Evolutionary conservation across 1,140 invertebrate species (phyloP).

Genomic region (Venustaconcha ellipsiformis): DNA sequence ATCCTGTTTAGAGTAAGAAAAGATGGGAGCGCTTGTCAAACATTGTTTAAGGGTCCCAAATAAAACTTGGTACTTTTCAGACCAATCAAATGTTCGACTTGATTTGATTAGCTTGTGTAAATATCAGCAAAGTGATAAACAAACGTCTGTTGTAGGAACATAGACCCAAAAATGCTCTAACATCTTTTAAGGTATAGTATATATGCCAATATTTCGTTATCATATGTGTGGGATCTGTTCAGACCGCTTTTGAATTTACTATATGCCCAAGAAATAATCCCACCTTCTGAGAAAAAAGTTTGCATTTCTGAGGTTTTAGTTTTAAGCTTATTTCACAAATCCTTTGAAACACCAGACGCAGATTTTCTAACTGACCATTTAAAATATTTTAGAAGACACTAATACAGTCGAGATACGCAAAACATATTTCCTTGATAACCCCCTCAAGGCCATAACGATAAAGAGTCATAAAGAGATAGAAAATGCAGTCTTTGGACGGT

Average conservation of each 20-base stretch:
- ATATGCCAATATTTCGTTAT: not conserved
- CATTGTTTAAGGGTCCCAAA: slow-evolving; percentile 7
- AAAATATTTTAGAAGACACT: too few relatives aligned
- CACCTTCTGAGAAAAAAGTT: not conserved
- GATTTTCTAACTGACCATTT: too few relatives aligned
- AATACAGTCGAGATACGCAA: too few relatives aligned
- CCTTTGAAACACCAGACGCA: too few relatives aligned
- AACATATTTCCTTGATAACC: too few relatives aligned
- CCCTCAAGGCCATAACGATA: too few relatives aligned
- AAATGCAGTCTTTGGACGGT: slow-evolving; percentile 59
- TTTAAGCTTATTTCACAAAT: too few relatives aligned
- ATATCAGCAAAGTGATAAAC: not conserved
- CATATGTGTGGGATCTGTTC: not conserved
- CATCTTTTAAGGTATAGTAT: not conserved
- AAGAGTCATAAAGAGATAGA: too few relatives aligned
- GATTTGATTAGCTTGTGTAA: not conserved
- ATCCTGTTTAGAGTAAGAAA: slow-evolving; percentile 18
- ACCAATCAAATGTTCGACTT: not conserved
- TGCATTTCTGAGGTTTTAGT: not conserved
- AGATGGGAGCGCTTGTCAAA: slow-evolving; percentile 13
- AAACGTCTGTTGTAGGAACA: not conserved
- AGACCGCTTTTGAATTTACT: not conserved
- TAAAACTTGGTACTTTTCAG: not conserved
- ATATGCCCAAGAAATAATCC: slow-evolving; percentile 8
- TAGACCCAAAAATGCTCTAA: not conserved